A percentile compares a stretch with the other conserved stretches of the same genome.
Conservation (phyloP, 2,113 vertebrate species). For the Emydocephalus ijimae region DNA sequence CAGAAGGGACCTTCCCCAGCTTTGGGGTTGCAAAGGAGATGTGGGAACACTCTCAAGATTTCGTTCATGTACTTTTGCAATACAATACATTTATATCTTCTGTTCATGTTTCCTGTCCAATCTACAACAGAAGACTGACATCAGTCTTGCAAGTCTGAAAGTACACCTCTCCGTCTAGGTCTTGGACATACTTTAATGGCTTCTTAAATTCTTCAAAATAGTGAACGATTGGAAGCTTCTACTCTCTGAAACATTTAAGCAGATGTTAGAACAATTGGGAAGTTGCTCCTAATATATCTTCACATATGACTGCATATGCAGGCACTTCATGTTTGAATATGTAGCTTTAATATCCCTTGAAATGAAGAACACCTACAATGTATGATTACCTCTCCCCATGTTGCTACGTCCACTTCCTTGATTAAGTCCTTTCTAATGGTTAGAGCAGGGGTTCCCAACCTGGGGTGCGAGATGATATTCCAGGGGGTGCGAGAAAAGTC, state of each 20-base stretch:
- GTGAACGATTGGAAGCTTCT: not conserved
- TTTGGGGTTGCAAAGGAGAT: too few relatives aligned
- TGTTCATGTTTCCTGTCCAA: too few relatives aligned
- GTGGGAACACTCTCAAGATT: too few relatives aligned
- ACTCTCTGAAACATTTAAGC: not conserved
- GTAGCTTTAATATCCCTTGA: not conserved
- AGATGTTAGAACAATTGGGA: not conserved
- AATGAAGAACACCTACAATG: not conserved
- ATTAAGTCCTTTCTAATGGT: too few relatives aligned
- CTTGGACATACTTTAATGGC: not conserved
- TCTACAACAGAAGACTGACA: too few relatives aligned
- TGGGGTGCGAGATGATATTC: too few relatives aligned
- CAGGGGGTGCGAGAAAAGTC: too few relatives aligned
- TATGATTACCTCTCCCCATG: not conserved
- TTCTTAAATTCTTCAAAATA: not conserved
- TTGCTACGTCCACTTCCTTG: not conserved
- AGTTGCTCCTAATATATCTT: not conserved
- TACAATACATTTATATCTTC: too few relatives aligned
- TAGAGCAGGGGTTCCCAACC: not conserved
- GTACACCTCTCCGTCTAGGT: not conserved
- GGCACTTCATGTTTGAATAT: not conserved
- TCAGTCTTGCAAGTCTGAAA: not conserved
- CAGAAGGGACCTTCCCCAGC: too few relatives aligned
- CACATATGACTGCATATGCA: not conserved
- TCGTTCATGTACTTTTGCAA: too few relatives aligned